A percentile compares a stretch with the other conserved stretches of the same genome.
Conservation (phyloP, 2,797 vertebrate genomes). For the Sebastes kiyomatsui region DNA sequence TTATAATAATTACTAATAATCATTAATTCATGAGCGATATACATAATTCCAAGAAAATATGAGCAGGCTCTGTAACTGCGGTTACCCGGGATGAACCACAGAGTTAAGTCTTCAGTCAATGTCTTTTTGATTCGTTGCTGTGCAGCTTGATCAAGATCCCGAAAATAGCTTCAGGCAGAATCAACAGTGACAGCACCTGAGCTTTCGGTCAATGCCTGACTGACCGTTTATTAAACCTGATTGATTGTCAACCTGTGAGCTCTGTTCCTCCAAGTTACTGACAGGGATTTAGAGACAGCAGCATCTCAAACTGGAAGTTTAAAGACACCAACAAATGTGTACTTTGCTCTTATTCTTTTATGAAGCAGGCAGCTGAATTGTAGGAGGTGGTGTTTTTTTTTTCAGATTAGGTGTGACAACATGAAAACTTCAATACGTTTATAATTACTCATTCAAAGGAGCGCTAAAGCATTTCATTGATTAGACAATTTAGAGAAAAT, state of each 20-base stretch:
- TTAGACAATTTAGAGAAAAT: not conserved
- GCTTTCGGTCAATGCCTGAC: conserved; percentile 44
- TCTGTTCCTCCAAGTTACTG: conserved; percentile 17
- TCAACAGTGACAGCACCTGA: conserved; percentile 57
- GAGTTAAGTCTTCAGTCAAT: conserved; percentile 50
- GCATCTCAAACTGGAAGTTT: not conserved
- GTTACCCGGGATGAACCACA: conserved; percentile 15
- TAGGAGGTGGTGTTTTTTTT: not conserved
- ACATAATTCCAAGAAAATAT: not conserved
- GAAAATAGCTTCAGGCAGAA: conserved; percentile 46
- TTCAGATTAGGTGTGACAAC: not conserved
- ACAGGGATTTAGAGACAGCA: conserved; percentile 13
- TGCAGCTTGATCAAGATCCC: conserved; percentile 59
- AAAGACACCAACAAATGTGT: not conserved
- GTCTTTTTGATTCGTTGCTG: conserved; percentile 61
- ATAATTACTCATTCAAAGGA: not conserved
- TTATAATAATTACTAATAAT: not conserved
- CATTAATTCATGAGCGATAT: not conserved
- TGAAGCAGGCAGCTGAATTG: not conserved
- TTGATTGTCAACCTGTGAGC: conserved; percentile 46
- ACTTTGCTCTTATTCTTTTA: not conserved
- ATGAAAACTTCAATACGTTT: not conserved
- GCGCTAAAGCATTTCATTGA: not conserved
- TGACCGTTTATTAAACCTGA: conserved; percentile 63
- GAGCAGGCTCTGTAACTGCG: not conserved